Evolutionary conservation across 2,888 invertebrate genomes (phyloP).

Genomic region (Artemia sinica): DNA sequence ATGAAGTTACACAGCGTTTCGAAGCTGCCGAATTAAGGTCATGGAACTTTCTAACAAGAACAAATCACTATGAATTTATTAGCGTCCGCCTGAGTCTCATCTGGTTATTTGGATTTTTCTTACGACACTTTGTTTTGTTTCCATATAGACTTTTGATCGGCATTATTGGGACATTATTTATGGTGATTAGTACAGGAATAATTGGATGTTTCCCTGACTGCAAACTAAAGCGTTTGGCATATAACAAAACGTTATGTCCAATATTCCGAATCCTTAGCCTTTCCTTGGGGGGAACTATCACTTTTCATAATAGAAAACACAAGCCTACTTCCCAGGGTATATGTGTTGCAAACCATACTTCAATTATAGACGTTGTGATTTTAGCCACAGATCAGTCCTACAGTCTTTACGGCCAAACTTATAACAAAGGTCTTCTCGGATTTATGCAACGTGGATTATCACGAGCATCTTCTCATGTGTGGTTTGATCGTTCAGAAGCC

Average conservation of each 20-base stretch:
- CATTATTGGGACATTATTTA: too few species aligned
- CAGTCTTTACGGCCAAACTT: slow-evolving; percentile 30
- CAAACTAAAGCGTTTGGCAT: too few species aligned
- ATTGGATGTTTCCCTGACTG: too few species aligned
- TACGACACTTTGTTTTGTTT: slow-evolving; percentile 39
- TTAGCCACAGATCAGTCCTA: slow-evolving; percentile 34
- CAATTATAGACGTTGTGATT: slow-evolving; percentile 42
- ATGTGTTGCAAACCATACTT: slow-evolving; percentile 44
- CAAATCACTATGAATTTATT: slow-evolving; percentile 36
- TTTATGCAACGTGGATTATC: slow-evolving; percentile 37
- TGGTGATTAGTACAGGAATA: too few species aligned
- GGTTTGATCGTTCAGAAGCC: slow-evolving; percentile 41
- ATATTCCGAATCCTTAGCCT: too few species aligned
- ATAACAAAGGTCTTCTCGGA: slow-evolving; percentile 36
- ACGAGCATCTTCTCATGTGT: slow-evolving; percentile 38
- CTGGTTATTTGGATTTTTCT: slow-evolving; percentile 38
- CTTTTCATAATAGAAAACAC: too few species aligned
- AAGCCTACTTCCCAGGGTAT: slow-evolving; percentile 33
- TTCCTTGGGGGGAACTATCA: too few species aligned
- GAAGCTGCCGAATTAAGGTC: slow-evolving; percentile 36
- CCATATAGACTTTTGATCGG: slow-evolving; percentile 30
- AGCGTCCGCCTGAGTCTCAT: slow-evolving; percentile 35
- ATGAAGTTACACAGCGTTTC: slow-evolving; percentile 40
- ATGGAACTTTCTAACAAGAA: slow-evolving; percentile 39
- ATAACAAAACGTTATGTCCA: too few species aligned